phyloP scores from a whole-genome alignment of 1,140 invertebrate genomes.

The Drosophila bifasciata region DNA sequence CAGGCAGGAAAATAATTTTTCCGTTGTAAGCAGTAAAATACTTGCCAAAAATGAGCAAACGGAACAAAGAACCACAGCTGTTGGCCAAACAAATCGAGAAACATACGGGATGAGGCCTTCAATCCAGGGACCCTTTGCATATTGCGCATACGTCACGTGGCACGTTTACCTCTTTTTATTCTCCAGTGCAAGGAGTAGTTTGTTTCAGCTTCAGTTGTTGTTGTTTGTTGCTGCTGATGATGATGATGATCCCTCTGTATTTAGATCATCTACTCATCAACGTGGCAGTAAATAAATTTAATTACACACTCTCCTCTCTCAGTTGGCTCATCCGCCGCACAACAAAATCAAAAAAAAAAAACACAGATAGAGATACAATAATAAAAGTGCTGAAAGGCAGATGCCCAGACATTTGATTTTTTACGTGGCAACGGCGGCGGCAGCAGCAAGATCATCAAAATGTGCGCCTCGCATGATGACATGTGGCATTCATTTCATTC shows the following conservation, averaged over 20 bases:
- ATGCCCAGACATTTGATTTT: conserved; percentile 49
- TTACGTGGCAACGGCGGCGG: conserved; percentile 5
- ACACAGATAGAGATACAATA: conserved; percentile 13
- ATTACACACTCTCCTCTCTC: conserved; percentile 61
- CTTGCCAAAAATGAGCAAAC: conserved; percentile 48
- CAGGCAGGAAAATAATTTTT: conserved; percentile 65
- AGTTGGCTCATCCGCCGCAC: conserved; percentile 36
- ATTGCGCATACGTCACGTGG: conserved; percentile 47
- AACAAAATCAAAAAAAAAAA: conserved; percentile 30
- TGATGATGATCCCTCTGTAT: too few relatives aligned
- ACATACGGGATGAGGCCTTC: conserved; percentile 29
- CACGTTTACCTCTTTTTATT: conserved; percentile 1
- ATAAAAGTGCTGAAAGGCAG: conserved; percentile 61
- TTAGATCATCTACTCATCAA: conserved; percentile 14
- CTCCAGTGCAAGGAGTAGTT: conserved; percentile 49
- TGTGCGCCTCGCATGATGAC: conserved; percentile 49
- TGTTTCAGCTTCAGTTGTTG: conserved; percentile 47
- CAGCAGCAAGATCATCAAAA: conserved; percentile 35
- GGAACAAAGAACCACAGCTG: conserved; percentile 10
- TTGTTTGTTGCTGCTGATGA: conserved; percentile 34
- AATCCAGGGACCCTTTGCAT: conserved; percentile 9
- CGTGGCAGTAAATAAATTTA: conserved; percentile 74
- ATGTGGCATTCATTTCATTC: conserved; percentile 61
- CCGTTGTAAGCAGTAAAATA: conserved; percentile 68
- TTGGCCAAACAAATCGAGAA: conserved; percentile 3